Percentiles rank a stretch among this genome's conserved stretches.
Conservation (phyloP, 1,140 invertebrate genomes). For the Orchestia grillus region DNA sequence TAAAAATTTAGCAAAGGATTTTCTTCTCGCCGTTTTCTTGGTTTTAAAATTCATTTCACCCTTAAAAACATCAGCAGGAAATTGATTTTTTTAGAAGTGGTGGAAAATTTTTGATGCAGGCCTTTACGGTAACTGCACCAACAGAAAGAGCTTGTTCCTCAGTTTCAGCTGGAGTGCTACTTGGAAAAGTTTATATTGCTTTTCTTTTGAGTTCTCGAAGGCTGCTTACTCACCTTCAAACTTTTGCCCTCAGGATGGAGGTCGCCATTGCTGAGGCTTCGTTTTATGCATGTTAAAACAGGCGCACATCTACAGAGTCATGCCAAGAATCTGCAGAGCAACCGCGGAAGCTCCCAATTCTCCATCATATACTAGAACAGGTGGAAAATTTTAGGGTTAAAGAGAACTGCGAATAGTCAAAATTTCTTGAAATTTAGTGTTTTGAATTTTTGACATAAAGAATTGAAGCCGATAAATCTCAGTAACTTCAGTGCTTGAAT, state of each 20-base stretch:
- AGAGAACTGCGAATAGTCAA: not conserved
- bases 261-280: not conserved
- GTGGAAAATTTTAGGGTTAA: not conserved
- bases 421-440: not conserved
- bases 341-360: not conserved
- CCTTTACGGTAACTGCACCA: not conserved
- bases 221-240: not conserved
- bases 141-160: not conserved
- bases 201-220: not conserved
- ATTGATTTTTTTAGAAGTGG: not conserved
- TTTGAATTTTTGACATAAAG: not conserved
- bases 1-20: no score
- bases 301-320: not conserved
- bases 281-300: not conserved
- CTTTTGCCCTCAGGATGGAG: not conserved
- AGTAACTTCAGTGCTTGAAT: no score
- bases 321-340: not conserved
- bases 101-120: not conserved
- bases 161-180: not conserved
- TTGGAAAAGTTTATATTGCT: not conserved
- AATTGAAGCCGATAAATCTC: no score
- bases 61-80: not conserved
- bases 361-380: not conserved
- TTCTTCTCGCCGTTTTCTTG: not conserved
- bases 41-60: not conserved